Base-by-base conservation (phyloP, 2,797 vertebrate genomes). In the Masticophis lateralis region DNA sequence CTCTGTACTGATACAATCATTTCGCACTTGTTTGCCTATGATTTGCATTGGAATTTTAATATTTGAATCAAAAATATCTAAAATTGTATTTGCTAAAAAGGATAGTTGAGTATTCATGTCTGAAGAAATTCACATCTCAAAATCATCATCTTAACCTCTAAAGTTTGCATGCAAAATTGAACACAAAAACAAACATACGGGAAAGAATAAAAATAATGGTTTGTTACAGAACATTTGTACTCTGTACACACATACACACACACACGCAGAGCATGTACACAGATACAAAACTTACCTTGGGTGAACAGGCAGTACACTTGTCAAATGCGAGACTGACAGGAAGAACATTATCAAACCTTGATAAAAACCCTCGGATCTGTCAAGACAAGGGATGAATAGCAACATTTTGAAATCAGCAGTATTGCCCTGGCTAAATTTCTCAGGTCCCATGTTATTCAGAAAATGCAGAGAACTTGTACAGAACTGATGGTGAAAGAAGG, bases 281-380 rank as follows among this genome's bases (percentile, higher is more conserved):
- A 56, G 28, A 94, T 53, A 9, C 22, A 32, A 91, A 93, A 98
- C 98, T 98, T 98, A 99, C 99, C 96, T 98, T 98, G 90, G 98
- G 94, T n/a, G 99, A 99, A 97, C 99, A 99, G 94, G 99, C 99
- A 0, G 99, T 99, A 96, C 99, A 99, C 96, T 99, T 99, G 97
- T 99, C 99, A 96, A 99, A 99, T 0, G 99, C 99, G 96, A 99
- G 96, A 96, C 99, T 99, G 94, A 99, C 99, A 88, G 99, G 99
- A 96, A 99, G 98, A 93, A 99, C 99, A 4, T 99, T 99, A 97
- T 99, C 99, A 95, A 99, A 99, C 93, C 99, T 98, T 53, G 99
- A 99, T 88, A 99, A 98, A 97, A 99, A 99, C 51, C 99, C 99
- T 95, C 99, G 98, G 93, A 99, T 99, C 99, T 99, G 96, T 90